Evolutionary conservation across 2,797 vertebrate species (phyloP), one percentile per base, ranked within the genome.

Genomic region (Phalanger gymnotis): DNA sequence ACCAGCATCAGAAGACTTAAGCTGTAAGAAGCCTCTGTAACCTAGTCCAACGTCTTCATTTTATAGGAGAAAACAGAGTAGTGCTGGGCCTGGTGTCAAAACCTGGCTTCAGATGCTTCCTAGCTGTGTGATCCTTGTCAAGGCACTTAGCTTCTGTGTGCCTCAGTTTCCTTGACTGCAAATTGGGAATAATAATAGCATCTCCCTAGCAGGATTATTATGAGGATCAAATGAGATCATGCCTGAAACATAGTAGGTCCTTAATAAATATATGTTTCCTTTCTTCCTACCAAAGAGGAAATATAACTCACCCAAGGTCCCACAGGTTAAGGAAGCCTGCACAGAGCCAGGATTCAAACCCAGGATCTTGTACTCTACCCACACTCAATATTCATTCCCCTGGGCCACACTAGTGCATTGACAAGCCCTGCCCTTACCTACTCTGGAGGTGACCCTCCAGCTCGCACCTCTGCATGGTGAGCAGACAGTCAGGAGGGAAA

Each of bases 371-470:
- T n/a, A 47, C 40, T 81, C 66, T 25, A 81, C n/a, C n/a, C 16
- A 40, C 5, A 9, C 66, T 66, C n/a, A 47, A 6, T 40, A 22
- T 47, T 81, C 66, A 40, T 81, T 81, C 6, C 34, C 14, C n/a
- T 73, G 12, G n/a, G 16, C n/a, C 61, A 40, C 34, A n/a, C 61
- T 27, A 73, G 4, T 14, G 14, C 61, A 40, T 40, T 73, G 61
- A 6, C n/a, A 40, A 73, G 16, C n/a, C 61, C 61, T n/a, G 40
- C 47, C 27, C 90, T 53, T 97, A 99, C 99, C 99, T 99, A 99
- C 99, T 99, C 95, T 99, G 99, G 90, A 99, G 98, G 98, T 99
- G 99, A 97, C 99, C 99, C 97, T 99, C 99, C 53, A 99, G 98
- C 89, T 99, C 99, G 25, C 99, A 99, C 54, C 99, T 99, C 97